Evolutionary conservation across 2,888 invertebrate species (phyloP).

Genomic region (Drosophila ezoana): DNA sequence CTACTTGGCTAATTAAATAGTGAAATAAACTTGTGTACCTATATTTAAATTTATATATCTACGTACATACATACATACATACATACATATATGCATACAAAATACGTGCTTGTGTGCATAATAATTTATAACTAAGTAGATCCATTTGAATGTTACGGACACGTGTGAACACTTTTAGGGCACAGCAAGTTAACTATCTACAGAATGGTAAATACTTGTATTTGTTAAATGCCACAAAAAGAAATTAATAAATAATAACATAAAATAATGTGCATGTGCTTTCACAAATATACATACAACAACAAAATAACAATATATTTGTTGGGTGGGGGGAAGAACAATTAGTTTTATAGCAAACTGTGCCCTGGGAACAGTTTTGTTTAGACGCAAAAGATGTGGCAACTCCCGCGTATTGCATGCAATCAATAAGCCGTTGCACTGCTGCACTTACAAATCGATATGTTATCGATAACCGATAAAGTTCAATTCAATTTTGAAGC

Average conservation of each 20-base stretch:
- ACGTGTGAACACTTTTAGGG: conserved; percentile 57
- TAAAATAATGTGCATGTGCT: conserved; percentile 6
- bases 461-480: background rate
- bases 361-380: background rate
- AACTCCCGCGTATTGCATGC: background rate
- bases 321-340: background rate
- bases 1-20: conserved; percentile 60
- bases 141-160: conserved; percentile 55
- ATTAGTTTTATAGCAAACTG: background rate
- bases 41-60: conserved; percentile 45
- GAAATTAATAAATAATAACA: conserved; percentile 50
- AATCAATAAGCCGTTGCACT: no score
- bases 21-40: conserved; percentile 76
- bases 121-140: conserved; percentile 46
- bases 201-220: conserved; percentile 46
- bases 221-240: conserved; percentile 51
- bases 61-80: conserved; percentile 11
- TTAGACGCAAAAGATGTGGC: background rate
- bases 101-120: conserved; percentile 29
- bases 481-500: no score
- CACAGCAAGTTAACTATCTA: conserved; percentile 48
- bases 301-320: background rate
- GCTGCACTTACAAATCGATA: no score
- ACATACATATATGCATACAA: conserved; percentile 20
- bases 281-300: conserved; percentile 3